Evolutionary conservation across 2,113 vertebrate species (phyloP).

Genomic region (Mus spicilegus): DNA sequence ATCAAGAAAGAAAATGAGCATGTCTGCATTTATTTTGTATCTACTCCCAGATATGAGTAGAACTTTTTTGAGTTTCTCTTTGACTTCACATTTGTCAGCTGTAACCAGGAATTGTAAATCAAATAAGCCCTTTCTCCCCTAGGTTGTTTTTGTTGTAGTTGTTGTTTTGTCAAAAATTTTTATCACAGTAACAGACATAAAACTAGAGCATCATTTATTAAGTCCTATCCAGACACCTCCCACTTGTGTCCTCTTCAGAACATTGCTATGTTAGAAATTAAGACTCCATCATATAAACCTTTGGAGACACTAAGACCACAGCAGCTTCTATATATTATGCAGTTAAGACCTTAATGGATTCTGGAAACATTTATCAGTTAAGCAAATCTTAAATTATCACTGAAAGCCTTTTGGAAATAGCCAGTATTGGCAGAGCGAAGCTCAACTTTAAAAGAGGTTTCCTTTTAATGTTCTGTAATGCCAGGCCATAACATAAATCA

Average conservation of each 20-base stretch:
- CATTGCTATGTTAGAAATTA: not conserved
- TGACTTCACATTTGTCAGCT: not conserved
- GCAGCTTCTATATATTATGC: not conserved
- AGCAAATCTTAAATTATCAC: not conserved
- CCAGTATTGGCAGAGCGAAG: not conserved
- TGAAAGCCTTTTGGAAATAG: conserved; percentile 42
- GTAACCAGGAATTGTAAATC: not conserved
- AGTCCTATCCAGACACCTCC: not conserved
- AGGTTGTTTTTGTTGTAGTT: not conserved
- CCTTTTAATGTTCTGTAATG: not conserved
- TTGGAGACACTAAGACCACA: not conserved
- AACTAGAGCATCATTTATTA: not conserved
- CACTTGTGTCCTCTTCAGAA: not conserved
- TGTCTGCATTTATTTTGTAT: not conserved
- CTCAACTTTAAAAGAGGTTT: not conserved
- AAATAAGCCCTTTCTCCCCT: not conserved
- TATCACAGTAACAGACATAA: not conserved
- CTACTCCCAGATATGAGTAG: no score
- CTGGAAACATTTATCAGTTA: not conserved
- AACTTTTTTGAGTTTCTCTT: not conserved
- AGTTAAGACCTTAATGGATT: conserved; percentile 35
- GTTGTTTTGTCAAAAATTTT: not conserved
- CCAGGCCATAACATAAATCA: not conserved
- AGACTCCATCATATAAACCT: not conserved
- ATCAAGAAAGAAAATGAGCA: not conserved